Evolutionary conservation across 1,140 invertebrate genomes (phyloP).

Genomic region (Drosophila pectinifera): DNA sequence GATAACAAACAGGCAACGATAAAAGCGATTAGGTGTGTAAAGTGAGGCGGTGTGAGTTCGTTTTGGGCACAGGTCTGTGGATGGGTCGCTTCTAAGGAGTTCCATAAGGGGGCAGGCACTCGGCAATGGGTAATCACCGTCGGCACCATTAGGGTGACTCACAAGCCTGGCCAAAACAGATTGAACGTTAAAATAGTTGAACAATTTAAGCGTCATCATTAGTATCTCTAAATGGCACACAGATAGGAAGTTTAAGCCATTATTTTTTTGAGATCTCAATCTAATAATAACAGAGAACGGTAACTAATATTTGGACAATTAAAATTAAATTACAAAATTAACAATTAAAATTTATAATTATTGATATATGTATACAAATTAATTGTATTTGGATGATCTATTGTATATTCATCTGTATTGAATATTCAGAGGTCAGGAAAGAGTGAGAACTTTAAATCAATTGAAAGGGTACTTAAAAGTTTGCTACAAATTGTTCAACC

Average conservation of each 20-base stretch:
- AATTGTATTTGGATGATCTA: too few relatives aligned
- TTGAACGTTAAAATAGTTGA: neutral
- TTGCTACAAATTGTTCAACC: too few relatives aligned
- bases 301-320: neutral
- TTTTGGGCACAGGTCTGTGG: neutral
- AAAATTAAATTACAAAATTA: neutral
- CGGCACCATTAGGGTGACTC: slow-evolving; percentile 15
- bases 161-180: neutral
- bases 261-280: slow-evolving; percentile 2
- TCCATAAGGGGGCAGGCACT: neutral
- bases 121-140: neutral
- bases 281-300: neutral
- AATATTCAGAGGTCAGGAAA: too few relatives aligned
- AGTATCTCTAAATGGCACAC: neutral
- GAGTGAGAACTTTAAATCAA: too few relatives aligned
- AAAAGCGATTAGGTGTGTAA: slow-evolving; percentile 72
- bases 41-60: neutral
- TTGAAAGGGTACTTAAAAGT: too few relatives aligned
- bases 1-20: slow-evolving; percentile 61
- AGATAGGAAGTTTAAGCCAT: neutral
- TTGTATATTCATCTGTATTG: too few relatives aligned
- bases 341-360: neutral
- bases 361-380: too few relatives aligned
- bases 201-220: neutral
- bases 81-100: neutral